Base-by-base conservation (phyloP, 2,888 invertebrate species). In the Macaria notata region DNA sequence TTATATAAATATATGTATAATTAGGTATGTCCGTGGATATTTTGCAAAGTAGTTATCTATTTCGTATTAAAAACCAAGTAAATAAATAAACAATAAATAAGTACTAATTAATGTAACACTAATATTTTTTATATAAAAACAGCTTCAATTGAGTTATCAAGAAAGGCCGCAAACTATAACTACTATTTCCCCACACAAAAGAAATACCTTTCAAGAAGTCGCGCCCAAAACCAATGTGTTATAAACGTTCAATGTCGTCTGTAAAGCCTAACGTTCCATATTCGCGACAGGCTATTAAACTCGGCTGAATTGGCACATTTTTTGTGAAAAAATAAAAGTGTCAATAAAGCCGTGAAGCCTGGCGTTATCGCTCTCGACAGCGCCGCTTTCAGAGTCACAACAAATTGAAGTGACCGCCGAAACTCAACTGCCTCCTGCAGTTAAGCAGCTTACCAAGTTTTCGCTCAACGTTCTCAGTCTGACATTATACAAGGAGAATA, bases 381-480 rank as follows among this genome's bases (percentile, higher is more conserved):
- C 42, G 33, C 33, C 31, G 51, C 9, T 54, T n/a, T 41, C 41
- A 9, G n/a, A 36, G 7, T 36, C 33, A 62, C 56, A 70, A 64
- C 70, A 68, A 73, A 73, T 67, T 67, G 69, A 70, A 72, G 63
- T 69, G 62, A 59, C 49, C 29, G 39, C 46, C 46, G 8, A 38
- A 56, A 54, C 55, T 56, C 56, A 48, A 68, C 58, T 59, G 61
- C 54, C 56, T 59, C 62, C 59, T 63, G 61, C 66, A 68, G 65
- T 64, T 69, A 70, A 72, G 67, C 62, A 57, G 64, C 70, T 68
- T 65, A 69, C 58, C 54, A 66, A 64, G 56, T 63, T 66, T 63
- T 66, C 59, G 49, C 50, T 56, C 46, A 48, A 50, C 56, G 54
- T 61, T 66, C 64, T 49, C 33, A 52, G 49, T 46, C 59, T 49